phyloP scores from a whole-genome alignment of 2,888 invertebrate genomes.

The Drosophila monieri region DNA sequence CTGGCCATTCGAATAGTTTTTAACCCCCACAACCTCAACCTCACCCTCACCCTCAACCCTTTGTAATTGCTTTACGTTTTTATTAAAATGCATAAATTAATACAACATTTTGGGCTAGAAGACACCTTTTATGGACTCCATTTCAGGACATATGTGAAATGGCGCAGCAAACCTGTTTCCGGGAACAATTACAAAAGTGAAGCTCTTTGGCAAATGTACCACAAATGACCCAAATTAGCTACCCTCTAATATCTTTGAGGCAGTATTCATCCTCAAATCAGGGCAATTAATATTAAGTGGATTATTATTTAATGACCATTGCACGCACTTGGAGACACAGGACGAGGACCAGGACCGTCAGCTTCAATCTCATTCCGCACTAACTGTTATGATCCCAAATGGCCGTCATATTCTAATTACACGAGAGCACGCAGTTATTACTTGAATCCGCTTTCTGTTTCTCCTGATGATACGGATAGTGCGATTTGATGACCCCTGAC shows the following conservation, averaged over 20 bases:
- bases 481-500: conserved; percentile 61
- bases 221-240: conserved; percentile 80
- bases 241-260: conserved; percentile 36
- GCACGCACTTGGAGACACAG: conserved; percentile 56
- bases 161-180: conserved; percentile 52
- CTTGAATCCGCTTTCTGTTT: conserved; percentile 46
- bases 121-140: conserved; percentile 45
- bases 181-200: conserved; percentile 52
- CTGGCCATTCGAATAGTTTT: conserved; percentile 52
- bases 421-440: conserved; percentile 70
- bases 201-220: conserved; percentile 62
- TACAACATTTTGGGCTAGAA: conserved; percentile 39
- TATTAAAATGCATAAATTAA: conserved; percentile 83
- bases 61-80: conserved; percentile 73
- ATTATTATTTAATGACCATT: conserved; percentile 81
- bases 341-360: conserved; percentile 5
- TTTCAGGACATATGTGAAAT: conserved; percentile 55
- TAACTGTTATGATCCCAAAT: conserved; percentile 68
- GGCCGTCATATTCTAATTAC: conserved; percentile 76
- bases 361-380: conserved; percentile 58
- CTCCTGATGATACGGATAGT: conserved; percentile 22
- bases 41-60: conserved; percentile 38
- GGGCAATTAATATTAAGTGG: conserved; percentile 83
- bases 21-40: conserved; percentile 22
- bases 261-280: conserved; percentile 66